phyloP scores from a whole-genome alignment of 2,888 invertebrate species.

The Scaptomyza parva region DNA sequence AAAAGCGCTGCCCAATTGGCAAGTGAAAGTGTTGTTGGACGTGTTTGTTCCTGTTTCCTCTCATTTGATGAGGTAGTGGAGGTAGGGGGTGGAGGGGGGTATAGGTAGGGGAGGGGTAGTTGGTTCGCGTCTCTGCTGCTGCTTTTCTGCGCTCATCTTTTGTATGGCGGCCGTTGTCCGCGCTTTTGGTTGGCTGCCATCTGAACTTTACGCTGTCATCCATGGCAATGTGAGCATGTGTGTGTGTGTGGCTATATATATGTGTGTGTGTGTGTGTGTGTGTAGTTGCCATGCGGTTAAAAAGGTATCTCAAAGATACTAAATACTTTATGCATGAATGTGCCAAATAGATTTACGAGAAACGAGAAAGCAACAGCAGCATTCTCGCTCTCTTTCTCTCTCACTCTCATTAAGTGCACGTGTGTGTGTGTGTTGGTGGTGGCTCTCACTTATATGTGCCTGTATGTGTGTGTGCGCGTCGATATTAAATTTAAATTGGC shows the following conservation, averaged over 20 bases:
- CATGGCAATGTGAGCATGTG: constrained; percentile 31
- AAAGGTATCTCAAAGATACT: constrained; percentile 82
- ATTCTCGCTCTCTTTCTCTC: constrained; percentile 2
- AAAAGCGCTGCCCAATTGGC: constrained; percentile 54
- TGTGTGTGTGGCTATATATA: constrained; percentile 12
- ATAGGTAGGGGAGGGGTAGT: no score
- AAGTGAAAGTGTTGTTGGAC: constrained; percentile 78
- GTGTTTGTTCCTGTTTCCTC: constrained; percentile 16
- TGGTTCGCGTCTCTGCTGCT: constrained; percentile 19
- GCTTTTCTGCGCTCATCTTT: constrained; percentile 48
- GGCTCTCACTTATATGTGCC: constrained; percentile 37
- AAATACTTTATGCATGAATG: constrained; percentile 82
- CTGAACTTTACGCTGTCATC: constrained; percentile 65
- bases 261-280: constrained; percentile 32
- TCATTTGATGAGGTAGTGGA: not conserved
- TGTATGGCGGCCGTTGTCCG: constrained; percentile 66
- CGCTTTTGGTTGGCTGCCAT: constrained; percentile 78
- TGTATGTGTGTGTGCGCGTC: constrained; percentile 58
- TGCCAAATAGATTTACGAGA: constrained; percentile 82
- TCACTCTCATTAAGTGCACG: constrained; percentile 14
- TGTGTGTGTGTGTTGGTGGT: constrained; percentile 58
- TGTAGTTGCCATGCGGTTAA: constrained; percentile 80
- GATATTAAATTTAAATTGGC: constrained; percentile 82
- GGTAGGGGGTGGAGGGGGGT: not conserved
- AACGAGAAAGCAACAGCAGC: constrained; percentile 40